Evolutionary conservation across 2,113 vertebrate genomes (phyloP).

Genomic region (Sceloporus undulatus): DNA sequence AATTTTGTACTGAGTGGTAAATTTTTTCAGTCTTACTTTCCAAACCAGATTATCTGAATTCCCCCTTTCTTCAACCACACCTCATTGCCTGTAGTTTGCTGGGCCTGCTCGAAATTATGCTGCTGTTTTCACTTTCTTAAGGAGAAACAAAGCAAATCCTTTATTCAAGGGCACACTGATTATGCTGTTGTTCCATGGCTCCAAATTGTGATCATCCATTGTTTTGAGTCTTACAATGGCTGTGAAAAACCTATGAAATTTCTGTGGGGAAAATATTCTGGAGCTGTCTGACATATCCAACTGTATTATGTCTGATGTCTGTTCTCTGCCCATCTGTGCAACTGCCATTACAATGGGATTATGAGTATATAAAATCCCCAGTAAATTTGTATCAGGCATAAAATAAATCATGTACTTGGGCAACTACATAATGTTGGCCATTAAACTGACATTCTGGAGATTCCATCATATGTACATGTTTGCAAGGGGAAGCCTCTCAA

Average conservation of each 20-base stretch:
- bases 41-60: neutral
- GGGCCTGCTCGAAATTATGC: neutral
- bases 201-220: constrained; percentile 10
- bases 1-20: neutral
- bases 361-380: neutral
- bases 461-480: neutral
- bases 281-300: neutral
- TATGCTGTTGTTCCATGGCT: neutral
- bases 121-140: neutral
- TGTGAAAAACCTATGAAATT: constrained; percentile 2
- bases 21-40: neutral
- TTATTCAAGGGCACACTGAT: constrained; percentile 13
- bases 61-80: neutral
- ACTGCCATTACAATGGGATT: neutral
- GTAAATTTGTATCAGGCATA: neutral
- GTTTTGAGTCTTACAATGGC: constrained; percentile 14
- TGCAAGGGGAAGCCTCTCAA: neutral
- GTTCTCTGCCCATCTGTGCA: neutral
- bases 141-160: constrained; percentile 10
- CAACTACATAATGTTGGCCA: neutral
- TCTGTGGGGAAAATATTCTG: neutral
- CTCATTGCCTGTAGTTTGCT: neutral
- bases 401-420: neutral
- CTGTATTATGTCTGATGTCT: neutral
- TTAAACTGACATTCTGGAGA: neutral